Evolutionary conservation across 2,797 vertebrate genomes (phyloP).

Genomic region (Merluccius polli): DNA sequence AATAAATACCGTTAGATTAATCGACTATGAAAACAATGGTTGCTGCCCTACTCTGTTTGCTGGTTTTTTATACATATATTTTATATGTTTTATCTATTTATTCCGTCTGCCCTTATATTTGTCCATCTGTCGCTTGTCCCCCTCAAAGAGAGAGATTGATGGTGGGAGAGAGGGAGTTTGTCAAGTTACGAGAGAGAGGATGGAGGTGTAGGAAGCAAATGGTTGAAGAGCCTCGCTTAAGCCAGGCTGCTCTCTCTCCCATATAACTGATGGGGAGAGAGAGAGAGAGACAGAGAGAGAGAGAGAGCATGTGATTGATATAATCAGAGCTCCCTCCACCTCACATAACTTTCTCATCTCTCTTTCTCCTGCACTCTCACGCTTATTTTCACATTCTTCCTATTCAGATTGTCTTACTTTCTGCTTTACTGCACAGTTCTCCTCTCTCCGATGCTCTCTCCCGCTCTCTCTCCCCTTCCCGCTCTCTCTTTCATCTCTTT

Average conservation of each 20-base stretch:
- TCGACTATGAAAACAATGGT: no score
- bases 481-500: not conserved
- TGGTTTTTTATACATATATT: not conserved
- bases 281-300: no score
- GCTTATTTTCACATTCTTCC: not conserved
- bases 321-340: conserved; percentile 34
- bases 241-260: conserved; percentile 43
- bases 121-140: not conserved
- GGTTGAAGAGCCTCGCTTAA: conserved; percentile 34
- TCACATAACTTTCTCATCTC: not conserved
- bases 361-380: not conserved
- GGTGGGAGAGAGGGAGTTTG: conserved; percentile 30
- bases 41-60: no score
- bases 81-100: not conserved
- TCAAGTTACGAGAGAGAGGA: conserved; percentile 9
- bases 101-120: not conserved
- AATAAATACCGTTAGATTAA: no score
- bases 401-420: conserved; percentile 1
- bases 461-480: conserved; percentile 19
- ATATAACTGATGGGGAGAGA: conserved; percentile 33
- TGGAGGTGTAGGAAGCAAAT: conserved; percentile 28
- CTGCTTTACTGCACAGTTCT: not conserved
- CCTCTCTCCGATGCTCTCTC: conserved; percentile 27
- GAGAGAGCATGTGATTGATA: conserved; percentile 49
- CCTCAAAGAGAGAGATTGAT: not conserved